A percentile compares a stretch with the other conserved stretches of the same genome.
Evolutionary conservation across 2,113 vertebrate species (phyloP).

Genomic region (Periophthalmus modestus): DNA sequence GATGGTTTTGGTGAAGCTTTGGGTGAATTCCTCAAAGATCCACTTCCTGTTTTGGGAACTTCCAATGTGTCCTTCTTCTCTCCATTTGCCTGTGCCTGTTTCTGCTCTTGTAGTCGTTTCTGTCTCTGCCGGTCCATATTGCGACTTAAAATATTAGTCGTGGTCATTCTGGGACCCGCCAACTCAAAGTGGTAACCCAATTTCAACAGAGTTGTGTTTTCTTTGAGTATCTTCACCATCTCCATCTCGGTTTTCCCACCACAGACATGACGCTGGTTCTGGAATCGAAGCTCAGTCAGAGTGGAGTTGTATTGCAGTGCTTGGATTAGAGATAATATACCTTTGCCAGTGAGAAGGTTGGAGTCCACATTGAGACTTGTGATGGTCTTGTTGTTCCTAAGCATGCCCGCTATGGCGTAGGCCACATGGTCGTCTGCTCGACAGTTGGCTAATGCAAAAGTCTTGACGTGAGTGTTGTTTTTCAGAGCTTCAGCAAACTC

Average conservation of each 20-base stretch:
- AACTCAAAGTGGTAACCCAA: conserved; percentile 97
- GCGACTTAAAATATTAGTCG: conserved; percentile 93
- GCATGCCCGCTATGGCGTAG: conserved; percentile 88
- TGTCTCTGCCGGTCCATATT: conserved; percentile 98
- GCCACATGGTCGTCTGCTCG: conserved; percentile 93
- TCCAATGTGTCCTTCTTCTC: conserved; percentile 84
- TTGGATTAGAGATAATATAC: conserved; percentile 93
- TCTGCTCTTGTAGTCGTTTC: conserved; percentile 91
- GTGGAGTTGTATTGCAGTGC: conserved; percentile 89
- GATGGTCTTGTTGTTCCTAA: conserved; percentile 88
- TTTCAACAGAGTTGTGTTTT: conserved; percentile 93
- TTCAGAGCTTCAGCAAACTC: conserved; percentile 89
- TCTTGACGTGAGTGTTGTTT: conserved; percentile 85
- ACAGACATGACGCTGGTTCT: conserved; percentile 97
- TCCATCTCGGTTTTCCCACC: conserved; percentile 99
- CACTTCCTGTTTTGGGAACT: conserved; percentile 78
- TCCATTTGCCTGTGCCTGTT: conserved; percentile 82
- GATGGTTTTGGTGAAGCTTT: conserved; percentile 83
- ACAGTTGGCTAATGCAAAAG: conserved; percentile 91
- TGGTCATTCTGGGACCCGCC: conserved; percentile 93
- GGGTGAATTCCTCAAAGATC: conserved; percentile 77
- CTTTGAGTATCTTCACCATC: conserved; percentile 91
- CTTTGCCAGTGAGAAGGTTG: conserved; percentile 93
- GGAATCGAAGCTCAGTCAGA: conserved; percentile 93
- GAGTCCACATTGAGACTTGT: conserved; percentile 95